Evolutionary conservation across 2,888 invertebrate genomes (phyloP), one percentile per base, ranked within the genome.

Genomic region (Dynastes grantii): DNA sequence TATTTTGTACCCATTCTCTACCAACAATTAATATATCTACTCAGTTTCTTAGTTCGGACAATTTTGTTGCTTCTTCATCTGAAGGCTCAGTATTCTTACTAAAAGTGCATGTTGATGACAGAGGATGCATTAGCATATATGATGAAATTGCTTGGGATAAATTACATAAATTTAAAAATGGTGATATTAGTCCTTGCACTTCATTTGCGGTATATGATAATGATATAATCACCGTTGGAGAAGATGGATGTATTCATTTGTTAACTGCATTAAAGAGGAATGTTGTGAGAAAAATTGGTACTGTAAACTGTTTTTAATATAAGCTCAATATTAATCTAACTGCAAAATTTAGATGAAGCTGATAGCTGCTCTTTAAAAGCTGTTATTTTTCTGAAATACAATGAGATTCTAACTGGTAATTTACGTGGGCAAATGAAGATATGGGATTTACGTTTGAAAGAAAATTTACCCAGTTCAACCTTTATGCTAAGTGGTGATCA

Each of bases 371-470:
- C 96, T 0, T 87, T 97, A 67, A 93, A 94, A 85, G 93, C 94
- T 77, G 92, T 96, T 0, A 92, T 92, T 82, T 97, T 95, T 87
- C 90, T 96, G 27, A 95, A 88, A 81, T 92, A 92, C 84, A 91
- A 91, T 83, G 92, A 96, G 91, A 91, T 96, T 32, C 91, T 97
- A 64, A 95, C 96, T 0, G 95, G 96, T 22, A 97, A 97, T 88
- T 90, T 95, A n/a, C 90, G 96, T 86, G 97, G 97, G 0, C 95
- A 96, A 84, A 94, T 98, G 91, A 97, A 97, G 87, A 92, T 97
- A 79, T 97, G 96, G 93, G 98, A 98, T 87, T 89, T 96, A 8
- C 90, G 96, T 81, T 91, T 91, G 45, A 88, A 90, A 11, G 89
- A 90, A 2, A 91, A 93, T 84, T 91, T 92, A 80, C 94, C 96